Evolutionary conservation across 2,888 invertebrate species (phyloP).

Genomic region (Pinctada fucata): DNA sequence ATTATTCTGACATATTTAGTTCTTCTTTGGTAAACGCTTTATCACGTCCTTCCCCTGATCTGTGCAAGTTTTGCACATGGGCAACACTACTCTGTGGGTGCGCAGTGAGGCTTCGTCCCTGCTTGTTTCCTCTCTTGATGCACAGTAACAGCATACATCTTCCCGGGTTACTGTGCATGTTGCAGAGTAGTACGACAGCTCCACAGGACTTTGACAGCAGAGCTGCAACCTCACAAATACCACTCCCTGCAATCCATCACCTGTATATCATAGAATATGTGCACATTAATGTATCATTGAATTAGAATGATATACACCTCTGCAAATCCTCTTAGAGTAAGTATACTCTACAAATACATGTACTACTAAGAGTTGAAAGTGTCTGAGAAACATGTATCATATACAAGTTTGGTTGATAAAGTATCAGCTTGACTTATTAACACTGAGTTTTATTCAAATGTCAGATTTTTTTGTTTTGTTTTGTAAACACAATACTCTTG

Average conservation of each 20-base stretch:
- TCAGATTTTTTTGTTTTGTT: background rate
- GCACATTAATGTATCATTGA: background rate
- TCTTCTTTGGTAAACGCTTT: conserved; percentile 19
- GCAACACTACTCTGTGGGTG: conserved; percentile 21
- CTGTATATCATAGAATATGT: conserved; percentile 1
- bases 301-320: background rate
- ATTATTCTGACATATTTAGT: background rate
- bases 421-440: background rate
- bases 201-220: conserved; percentile 1
- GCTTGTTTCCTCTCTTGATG: background rate
- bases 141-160: conserved; percentile 7
- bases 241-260: conserved; percentile 3
- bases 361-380: conserved; percentile 1
- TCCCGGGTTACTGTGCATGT: background rate
- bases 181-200: conserved; percentile 14
- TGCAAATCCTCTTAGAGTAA: background rate
- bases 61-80: conserved; percentile 20
- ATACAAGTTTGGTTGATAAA: background rate
- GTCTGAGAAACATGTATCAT: background rate
- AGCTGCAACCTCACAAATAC: conserved; percentile 2
- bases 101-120: conserved; percentile 8
- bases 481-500: background rate
- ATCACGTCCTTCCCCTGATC: conserved; percentile 13
- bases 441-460: background rate
- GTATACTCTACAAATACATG: background rate